Evolutionary conservation across 2,113 vertebrate species (phyloP), one percentile per base, ranked within the genome.

Genomic region (Corythornis cristatus): DNA sequence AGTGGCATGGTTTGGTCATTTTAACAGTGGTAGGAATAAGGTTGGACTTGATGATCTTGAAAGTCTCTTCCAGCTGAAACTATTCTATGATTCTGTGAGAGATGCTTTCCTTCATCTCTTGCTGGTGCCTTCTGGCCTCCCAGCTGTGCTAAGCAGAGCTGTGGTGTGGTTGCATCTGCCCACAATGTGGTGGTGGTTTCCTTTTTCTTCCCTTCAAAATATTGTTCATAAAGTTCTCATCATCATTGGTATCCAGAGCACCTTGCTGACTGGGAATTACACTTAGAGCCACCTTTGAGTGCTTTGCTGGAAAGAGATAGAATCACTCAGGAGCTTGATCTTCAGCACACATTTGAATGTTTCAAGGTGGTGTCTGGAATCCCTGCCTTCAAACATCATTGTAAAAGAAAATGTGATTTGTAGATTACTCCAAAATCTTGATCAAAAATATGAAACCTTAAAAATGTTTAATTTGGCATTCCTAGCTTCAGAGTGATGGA

Each of bases 391-490:
- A 29, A 29, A 45, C 11, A 86, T 54, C 26, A 3, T 33, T 80
- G 48, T 62, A 33, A 85, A 86, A 53, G 56, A 78, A 43, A 17
- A 84, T 20, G 33, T 62, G 74, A 72, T 73, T 62, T 83, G 46
- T 64, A 86, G 70, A 37, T 72, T 90, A 81, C n/a, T 53, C 21
- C 16, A 68, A 48, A 31, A 72, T 12, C 43, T 90, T 6, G 3
- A 68, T 74, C 68, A 83, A 92, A 95, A 92, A 67, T 61, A 16
- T 67, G 73, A 93, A 72, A 42, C 23, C 11, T 79, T 86, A 67
- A 78, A 78, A 86, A 85, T 85, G 76, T 93, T 93, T 86, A 42
- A 92, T 89, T 82, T 94, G 72, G 75, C 82, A 46, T 76, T 88
- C 54, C 33, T 86, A 68, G 26, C 65, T 86, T 82, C 37, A 50